phyloP scores from a whole-genome alignment of 2,797 vertebrate genomes.

The Melanotaenia pygmaea region DNA sequence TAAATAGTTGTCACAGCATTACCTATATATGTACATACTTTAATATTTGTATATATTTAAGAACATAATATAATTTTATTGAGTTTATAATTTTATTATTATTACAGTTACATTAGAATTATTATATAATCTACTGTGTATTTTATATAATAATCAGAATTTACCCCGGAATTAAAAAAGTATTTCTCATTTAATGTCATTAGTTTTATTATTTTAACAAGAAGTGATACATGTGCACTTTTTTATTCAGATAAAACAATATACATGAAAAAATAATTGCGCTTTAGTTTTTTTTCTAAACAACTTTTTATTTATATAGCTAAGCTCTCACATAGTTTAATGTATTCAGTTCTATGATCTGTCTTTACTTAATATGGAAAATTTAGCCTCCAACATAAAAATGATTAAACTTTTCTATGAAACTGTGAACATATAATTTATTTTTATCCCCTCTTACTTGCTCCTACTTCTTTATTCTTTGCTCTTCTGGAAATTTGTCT shows the following conservation, averaged over 20 bases:
- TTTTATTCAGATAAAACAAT: too few relatives aligned
- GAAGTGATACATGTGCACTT: too few relatives aligned
- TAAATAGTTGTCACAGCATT: background rate
- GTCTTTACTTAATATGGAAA: slow-evolving; percentile 22
- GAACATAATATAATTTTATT: too few relatives aligned
- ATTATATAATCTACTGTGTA: too few relatives aligned
- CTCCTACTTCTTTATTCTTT: slow-evolving; percentile 22
- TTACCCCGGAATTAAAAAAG: too few relatives aligned
- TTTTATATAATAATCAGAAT: too few relatives aligned
- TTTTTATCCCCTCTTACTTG: slow-evolving; percentile 14
- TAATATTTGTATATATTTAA: too few relatives aligned
- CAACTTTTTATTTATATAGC: background rate
- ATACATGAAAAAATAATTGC: too few relatives aligned
- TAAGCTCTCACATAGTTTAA: slow-evolving; percentile 1
- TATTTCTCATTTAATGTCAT: too few relatives aligned
- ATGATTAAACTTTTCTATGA: slow-evolving; percentile 50
- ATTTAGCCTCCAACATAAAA: slow-evolving; percentile 37
- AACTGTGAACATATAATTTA: slow-evolving; percentile 45
- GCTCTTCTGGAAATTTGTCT: slow-evolving; percentile 36
- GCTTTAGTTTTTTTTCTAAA: slow-evolving; percentile 1
- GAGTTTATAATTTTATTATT: too few relatives aligned
- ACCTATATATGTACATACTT: background rate
- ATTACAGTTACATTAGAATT: too few relatives aligned
- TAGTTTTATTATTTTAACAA: too few relatives aligned
- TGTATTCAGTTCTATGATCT: slow-evolving; percentile 21